phyloP scores from a whole-genome alignment of 2,888 invertebrate species.

The Cerastoderma edule region DNA sequence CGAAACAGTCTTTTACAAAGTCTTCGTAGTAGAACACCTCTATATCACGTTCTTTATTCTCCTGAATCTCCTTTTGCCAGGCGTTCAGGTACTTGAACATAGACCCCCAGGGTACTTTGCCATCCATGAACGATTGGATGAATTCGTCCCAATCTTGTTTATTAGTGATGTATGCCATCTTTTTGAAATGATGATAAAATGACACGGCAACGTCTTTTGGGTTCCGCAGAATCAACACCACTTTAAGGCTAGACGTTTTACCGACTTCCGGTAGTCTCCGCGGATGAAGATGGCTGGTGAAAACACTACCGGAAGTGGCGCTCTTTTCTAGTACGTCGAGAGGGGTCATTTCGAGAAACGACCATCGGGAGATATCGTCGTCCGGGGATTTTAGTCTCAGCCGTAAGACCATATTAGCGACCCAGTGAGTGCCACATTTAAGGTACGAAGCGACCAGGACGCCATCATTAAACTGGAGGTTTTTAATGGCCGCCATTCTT shows the following conservation, averaged over 20 bases:
- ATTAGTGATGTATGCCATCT: background rate
- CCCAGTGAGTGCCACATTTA: conserved; percentile 13
- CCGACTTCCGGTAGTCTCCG: background rate
- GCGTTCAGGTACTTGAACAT: background rate
- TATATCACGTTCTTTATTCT: conserved; percentile 6
- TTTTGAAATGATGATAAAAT: conserved; percentile 18
- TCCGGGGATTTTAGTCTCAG: background rate
- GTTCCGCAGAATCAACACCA: conserved; percentile 21
- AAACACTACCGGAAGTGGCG: background rate
- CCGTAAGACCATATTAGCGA: conserved; percentile 7
- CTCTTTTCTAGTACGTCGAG: background rate
- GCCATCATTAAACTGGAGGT: background rate
- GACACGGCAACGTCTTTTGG: conserved; percentile 24
- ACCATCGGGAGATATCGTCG: conserved; percentile 12
- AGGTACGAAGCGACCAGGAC: conserved; percentile 4
- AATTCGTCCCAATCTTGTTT: conserved; percentile 19
- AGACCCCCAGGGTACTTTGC: conserved; percentile 12
- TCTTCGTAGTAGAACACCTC: conserved; percentile 14
- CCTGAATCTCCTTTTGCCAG: conserved; percentile 4
- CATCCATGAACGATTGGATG: background rate
- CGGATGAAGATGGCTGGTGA: conserved; percentile 1
- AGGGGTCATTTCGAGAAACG: conserved; percentile 1
- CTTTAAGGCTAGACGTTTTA: background rate
- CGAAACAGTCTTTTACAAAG: conserved; percentile 2
- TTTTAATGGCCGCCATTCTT: background rate